A percentile compares a stretch with the other conserved stretches of the same genome.
Conservation (phyloP, 2,888 invertebrate species). For the Pheosia tremula region DNA sequence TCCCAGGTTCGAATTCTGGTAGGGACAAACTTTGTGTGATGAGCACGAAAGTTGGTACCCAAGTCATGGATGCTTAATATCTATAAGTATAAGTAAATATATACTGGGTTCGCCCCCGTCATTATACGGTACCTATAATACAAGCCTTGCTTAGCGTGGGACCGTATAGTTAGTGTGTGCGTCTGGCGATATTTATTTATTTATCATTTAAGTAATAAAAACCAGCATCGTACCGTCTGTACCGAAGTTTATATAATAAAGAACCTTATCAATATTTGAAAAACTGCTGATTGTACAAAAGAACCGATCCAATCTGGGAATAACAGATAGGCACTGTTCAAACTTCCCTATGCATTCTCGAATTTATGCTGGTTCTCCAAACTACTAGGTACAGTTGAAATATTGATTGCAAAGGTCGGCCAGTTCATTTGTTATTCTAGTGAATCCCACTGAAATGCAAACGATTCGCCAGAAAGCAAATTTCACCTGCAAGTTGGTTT, state of each 20-base stretch:
- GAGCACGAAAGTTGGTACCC: no score
- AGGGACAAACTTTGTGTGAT: no score
- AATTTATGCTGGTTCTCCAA: slow-evolving; percentile 29
- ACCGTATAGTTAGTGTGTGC: no score
- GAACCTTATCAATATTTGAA: background rate
- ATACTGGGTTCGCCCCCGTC: no score
- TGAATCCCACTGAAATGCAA: slow-evolving; percentile 38
- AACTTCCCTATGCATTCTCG: slow-evolving; percentile 15
- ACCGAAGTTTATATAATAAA: background rate
- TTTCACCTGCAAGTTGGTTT: slow-evolving; percentile 31
- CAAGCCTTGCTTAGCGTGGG: no score
- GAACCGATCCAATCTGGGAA: background rate
- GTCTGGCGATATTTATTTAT: no score
- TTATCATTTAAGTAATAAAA: no score
- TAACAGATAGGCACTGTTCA: background rate
- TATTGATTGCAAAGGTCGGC: slow-evolving; percentile 45
- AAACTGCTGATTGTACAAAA: background rate
- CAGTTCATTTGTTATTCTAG: slow-evolving; percentile 44
- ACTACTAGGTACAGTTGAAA: slow-evolving; percentile 33
- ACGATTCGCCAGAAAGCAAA: slow-evolving; percentile 37
- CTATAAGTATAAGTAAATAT: no score
- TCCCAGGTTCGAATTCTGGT: no score
- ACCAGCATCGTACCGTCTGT: no score
- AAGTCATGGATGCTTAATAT: no score
- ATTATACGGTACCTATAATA: no score